These are phyloP conservation scores for Amaurobius ferox DNA, from an alignment of 2,888 invertebrate species.

Conservation along the genomic window DNA sequence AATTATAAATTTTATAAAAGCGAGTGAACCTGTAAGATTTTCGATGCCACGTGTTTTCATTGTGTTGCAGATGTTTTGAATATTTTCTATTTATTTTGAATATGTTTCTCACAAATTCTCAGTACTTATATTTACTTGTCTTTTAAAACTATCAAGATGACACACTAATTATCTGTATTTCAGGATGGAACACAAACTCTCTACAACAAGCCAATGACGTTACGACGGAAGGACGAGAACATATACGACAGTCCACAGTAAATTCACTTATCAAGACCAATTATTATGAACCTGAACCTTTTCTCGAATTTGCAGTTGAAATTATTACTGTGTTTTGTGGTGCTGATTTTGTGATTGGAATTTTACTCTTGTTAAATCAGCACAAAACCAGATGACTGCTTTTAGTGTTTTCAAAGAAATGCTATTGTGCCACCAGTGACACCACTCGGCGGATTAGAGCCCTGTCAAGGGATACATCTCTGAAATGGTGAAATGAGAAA, in stretches of 20 bases:
- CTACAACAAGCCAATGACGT: slow-evolving; percentile 46
- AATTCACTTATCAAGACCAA: background rate
- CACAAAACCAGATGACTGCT: background rate
- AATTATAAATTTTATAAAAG: no score
- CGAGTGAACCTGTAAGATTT: no score
- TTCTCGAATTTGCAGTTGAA: background rate
- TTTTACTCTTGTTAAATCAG: background rate
- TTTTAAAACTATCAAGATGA: no score
- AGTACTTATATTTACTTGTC: no score
- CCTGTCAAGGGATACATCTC: no score
- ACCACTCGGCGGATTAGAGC: background rate
- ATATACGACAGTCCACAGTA: slow-evolving; percentile 70
- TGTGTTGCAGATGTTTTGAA: no score
- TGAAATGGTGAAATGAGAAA: no score
- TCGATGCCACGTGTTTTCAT: no score
- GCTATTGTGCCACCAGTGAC: background rate
- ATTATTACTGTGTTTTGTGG: background rate
- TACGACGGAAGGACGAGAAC: slow-evolving; percentile 53
- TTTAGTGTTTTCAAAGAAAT: background rate
- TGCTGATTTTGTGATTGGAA: background rate
- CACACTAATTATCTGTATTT: no score
- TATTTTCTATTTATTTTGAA: no score
- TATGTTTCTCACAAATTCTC: no score
- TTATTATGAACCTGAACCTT: background rate
- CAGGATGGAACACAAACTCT: slow-evolving; percentile 53